Conservation (phyloP, 2,888 invertebrate species). For the Lepidochrysops patricia region DNA sequence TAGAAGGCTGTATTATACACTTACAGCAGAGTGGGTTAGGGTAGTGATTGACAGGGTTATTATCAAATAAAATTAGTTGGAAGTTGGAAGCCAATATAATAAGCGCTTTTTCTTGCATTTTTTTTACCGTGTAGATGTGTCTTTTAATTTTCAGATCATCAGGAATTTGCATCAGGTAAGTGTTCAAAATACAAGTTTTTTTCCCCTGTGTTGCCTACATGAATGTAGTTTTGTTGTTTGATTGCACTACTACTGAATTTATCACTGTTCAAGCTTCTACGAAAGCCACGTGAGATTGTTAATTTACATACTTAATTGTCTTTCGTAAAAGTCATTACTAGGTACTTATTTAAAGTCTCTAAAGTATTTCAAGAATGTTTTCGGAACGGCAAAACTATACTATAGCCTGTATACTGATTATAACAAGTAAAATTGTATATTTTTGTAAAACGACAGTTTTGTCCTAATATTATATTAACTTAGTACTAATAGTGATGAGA, state of each 20-base stretch:
- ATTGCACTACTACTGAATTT: background rate
- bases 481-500: background rate
- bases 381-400: too few relatives aligned
- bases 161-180: background rate
- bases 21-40: background rate
- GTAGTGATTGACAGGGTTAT: constrained; percentile 10
- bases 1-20: constrained; percentile 5
- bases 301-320: background rate
- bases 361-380: too few relatives aligned
- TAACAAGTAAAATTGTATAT: background rate
- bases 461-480: background rate
- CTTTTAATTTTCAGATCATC: background rate
- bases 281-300: background rate
- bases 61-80: constrained; percentile 1
- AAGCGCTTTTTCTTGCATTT: background rate
- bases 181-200: background rate
- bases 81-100: background rate
- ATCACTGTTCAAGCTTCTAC: background rate
- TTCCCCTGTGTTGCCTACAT: background rate
- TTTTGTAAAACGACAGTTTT: background rate
- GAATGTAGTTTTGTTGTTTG: background rate
- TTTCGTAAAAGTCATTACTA: too few relatives aligned
- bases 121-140: background rate
- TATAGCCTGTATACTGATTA: too few relatives aligned
- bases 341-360: too few relatives aligned